A percentile compares a stretch with the other conserved stretches of the same genome.
phyloP scores from a whole-genome alignment of 2,888 invertebrate genomes.

The Synergus itoensis region DNA sequence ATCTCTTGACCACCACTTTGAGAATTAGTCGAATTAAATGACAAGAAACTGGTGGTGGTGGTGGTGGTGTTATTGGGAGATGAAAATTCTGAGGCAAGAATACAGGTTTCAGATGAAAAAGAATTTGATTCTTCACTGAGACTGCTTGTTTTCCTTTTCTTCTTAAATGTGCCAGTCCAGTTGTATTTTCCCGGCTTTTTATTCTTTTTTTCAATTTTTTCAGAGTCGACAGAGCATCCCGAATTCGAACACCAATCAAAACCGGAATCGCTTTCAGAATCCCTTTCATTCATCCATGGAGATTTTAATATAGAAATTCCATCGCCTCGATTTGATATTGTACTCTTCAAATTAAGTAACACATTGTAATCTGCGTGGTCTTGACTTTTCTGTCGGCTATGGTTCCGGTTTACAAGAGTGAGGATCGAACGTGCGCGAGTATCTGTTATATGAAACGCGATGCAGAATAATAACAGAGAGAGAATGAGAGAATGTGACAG shows the following conservation, averaged over 20 bases:
- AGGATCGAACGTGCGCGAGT: slow-evolving; percentile 66
- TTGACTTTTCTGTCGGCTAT: slow-evolving; percentile 42
- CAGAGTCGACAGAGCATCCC: background rate
- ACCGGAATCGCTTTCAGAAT: background rate
- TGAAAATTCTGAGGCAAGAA: too few species aligned
- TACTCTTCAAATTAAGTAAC: background rate
- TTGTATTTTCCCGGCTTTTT: slow-evolving; percentile 64
- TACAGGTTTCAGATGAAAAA: too few species aligned
- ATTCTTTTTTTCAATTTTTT: slow-evolving; percentile 45
- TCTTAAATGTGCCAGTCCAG: slow-evolving; percentile 67
- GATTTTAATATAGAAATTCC: background rate
- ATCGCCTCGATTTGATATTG: background rate
- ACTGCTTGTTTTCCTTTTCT: slow-evolving; percentile 36
- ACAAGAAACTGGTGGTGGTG: background rate
- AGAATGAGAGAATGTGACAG: background rate
- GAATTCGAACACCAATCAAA: slow-evolving; percentile 18
- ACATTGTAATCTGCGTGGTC: too few species aligned
- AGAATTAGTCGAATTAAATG: background rate
- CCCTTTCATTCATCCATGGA: background rate
- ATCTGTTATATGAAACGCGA: slow-evolving; percentile 75
- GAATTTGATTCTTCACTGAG: too few species aligned
- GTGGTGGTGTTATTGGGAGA: background rate
- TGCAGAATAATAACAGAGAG: slow-evolving; percentile 61
- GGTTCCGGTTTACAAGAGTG: slow-evolving; percentile 63
- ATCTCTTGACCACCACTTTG: background rate